Percentiles rank a stretch among this genome's conserved stretches.
phyloP scores from a whole-genome alignment of 35 echinoderm and acorn worm species.

The Acanthaster planci region DNA sequence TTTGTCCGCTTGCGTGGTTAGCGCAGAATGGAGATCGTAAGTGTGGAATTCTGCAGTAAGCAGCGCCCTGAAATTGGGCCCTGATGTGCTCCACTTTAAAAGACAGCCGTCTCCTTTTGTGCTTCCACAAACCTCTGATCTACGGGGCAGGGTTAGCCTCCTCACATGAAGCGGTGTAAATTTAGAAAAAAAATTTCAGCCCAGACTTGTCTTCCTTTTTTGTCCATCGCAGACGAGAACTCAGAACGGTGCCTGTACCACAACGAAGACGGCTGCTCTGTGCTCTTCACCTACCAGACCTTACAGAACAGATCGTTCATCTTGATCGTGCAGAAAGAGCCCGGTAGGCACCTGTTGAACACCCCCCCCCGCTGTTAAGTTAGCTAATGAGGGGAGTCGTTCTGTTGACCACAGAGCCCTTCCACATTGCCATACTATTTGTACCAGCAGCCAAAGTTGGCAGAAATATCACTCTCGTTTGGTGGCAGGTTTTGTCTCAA shows the following conservation, averaged over 20 bases:
- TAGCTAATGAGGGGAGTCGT: not conserved
- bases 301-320: slow-evolving; percentile 70
- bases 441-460: not conserved
- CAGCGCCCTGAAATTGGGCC: no score
- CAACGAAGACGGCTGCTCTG: slow-evolving; percentile 72
- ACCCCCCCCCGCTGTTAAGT: not conserved
- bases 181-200: no score
- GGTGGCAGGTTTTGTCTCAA: not conserved
- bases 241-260: slow-evolving; percentile 72
- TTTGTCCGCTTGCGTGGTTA: no score
- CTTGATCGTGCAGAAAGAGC: slow-evolving; percentile 74
- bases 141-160: no score
- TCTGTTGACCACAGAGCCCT: not conserved
- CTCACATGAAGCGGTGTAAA: no score
- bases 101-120: no score
- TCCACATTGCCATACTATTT: not conserved
- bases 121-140: no score
- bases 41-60: no score
- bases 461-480: not conserved
- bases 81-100: no score
- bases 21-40: no score
- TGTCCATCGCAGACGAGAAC: not conserved
- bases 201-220: no score
- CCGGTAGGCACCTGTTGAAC: slow-evolving; percentile 72
- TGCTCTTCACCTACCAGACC: slow-evolving; percentile 79